These are phyloP conservation scores for Cottoperca gobio DNA, from an alignment of 2,797 vertebrate genomes.

Conservation along the genomic window DNA sequence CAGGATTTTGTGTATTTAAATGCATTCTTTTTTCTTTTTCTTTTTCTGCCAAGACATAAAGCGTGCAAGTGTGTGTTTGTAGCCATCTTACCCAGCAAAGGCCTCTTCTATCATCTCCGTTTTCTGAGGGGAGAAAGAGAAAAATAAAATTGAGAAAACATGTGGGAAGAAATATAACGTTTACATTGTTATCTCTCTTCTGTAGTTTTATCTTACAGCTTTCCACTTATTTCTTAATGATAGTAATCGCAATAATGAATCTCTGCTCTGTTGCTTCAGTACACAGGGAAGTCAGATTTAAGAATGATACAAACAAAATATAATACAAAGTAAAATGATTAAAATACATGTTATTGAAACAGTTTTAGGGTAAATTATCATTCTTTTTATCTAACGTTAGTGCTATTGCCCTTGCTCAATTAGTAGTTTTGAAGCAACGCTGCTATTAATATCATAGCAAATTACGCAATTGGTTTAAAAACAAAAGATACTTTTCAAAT, in stretches of 20 bases:
- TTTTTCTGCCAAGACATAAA: background rate
- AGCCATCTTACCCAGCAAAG: conserved; percentile 92
- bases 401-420: background rate
- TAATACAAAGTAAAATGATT: too few species aligned
- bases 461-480: background rate
- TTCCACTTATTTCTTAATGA: background rate
- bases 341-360: background rate
- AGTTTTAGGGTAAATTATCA: background rate
- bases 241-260: background rate
- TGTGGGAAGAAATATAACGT: background rate
- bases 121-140: conserved; percentile 84
- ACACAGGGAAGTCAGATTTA: background rate
- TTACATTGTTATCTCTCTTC: background rate
- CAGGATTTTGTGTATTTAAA: background rate
- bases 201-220: background rate
- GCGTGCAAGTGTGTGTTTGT: background rate
- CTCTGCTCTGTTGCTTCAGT: background rate
- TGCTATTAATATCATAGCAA: background rate
- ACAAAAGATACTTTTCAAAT: background rate
- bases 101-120: conserved; percentile 98
- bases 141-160: background rate
- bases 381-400: background rate
- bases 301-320: too few species aligned
- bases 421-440: background rate
- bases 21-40: background rate